A percentile compares a stretch with the other conserved stretches of the same genome.
Conservation (phyloP, 2,797 vertebrate genomes). For the Babyrousa celebensis region DNA sequence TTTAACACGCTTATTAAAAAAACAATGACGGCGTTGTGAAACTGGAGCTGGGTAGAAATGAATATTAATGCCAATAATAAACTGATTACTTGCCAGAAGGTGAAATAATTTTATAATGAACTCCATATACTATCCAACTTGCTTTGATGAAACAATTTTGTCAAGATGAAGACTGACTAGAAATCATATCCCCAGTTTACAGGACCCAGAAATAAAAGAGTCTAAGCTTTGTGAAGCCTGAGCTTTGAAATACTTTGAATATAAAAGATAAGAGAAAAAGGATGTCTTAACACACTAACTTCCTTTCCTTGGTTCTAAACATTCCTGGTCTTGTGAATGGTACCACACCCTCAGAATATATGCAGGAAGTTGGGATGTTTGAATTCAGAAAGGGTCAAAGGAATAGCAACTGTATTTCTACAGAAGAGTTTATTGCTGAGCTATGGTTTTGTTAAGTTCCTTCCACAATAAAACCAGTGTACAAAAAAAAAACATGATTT, state of each 20-base stretch:
- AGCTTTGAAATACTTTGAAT: slow-evolving; percentile 34
- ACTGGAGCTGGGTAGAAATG: slow-evolving; percentile 38
- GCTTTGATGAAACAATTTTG: slow-evolving; percentile 53
- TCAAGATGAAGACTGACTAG: slow-evolving; percentile 47
- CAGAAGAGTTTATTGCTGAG: neutral
- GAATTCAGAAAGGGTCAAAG: slow-evolving; percentile 38
- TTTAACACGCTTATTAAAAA: neutral
- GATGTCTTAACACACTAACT: neutral
- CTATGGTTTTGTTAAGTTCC: neutral
- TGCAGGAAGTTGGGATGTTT: neutral
- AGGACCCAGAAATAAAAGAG: slow-evolving; percentile 29
- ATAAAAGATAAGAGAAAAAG: slow-evolving; percentile 33
- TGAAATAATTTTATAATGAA: slow-evolving; percentile 56
- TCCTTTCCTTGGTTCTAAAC: neutral
- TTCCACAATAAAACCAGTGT: neutral
- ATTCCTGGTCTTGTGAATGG: neutral
- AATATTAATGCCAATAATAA: slow-evolving; percentile 38
- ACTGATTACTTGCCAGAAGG: slow-evolving; percentile 13
- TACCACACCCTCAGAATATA: neutral
- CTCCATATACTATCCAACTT: neutral
- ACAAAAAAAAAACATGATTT: neutral
- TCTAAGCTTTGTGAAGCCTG: neutral
- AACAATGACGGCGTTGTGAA: slow-evolving; percentile 30
- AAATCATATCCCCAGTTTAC: neutral
- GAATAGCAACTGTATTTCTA: neutral